Percentiles rank a stretch among this genome's conserved stretches.
These are phyloP conservation scores for Sylvietta virens DNA, from an alignment of 2,113 vertebrate species.

Conservation along the genomic window DNA sequence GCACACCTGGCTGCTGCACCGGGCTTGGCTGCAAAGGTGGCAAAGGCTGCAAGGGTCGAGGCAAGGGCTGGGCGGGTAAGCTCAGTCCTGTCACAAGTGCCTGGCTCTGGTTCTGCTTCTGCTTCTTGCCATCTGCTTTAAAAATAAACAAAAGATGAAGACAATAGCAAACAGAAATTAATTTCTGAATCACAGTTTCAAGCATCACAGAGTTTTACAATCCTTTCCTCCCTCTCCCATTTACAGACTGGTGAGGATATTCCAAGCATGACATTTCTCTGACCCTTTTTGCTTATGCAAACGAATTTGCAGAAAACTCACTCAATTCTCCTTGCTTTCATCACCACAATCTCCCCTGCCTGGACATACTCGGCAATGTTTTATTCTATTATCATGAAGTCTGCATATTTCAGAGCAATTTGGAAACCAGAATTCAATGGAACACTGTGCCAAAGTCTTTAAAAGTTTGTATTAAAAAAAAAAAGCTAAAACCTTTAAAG, in stretches of 20 bases:
- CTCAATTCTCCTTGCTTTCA: not conserved
- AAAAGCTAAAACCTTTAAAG: not conserved
- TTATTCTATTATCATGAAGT: not conserved
- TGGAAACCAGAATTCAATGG: not conserved
- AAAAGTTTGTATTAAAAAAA: not conserved
- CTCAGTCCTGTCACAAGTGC: slow-evolving; percentile 25
- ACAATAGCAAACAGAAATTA: not conserved
- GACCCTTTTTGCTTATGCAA: not conserved
- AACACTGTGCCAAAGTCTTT: not conserved
- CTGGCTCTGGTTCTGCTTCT: slow-evolving; percentile 34
- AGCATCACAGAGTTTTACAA: not conserved
- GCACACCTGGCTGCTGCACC: slow-evolving; percentile 65
- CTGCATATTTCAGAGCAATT: not conserved
- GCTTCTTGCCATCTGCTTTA: slow-evolving; percentile 69
- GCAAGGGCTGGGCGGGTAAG: slow-evolving; percentile 44
- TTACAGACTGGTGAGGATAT: not conserved
- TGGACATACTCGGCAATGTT: not conserved
- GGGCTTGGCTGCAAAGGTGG: slow-evolving; percentile 66
- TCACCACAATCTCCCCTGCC: not conserved
- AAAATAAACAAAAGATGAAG: not conserved
- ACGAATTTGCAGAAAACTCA: not conserved
- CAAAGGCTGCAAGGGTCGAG: slow-evolving; percentile 66
- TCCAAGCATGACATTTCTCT: not conserved
- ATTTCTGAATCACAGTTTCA: not conserved
- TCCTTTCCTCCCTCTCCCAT: accelerated